Evolutionary conservation across 2,113 vertebrate genomes (phyloP).

Genomic region (Pionites leucogaster): DNA sequence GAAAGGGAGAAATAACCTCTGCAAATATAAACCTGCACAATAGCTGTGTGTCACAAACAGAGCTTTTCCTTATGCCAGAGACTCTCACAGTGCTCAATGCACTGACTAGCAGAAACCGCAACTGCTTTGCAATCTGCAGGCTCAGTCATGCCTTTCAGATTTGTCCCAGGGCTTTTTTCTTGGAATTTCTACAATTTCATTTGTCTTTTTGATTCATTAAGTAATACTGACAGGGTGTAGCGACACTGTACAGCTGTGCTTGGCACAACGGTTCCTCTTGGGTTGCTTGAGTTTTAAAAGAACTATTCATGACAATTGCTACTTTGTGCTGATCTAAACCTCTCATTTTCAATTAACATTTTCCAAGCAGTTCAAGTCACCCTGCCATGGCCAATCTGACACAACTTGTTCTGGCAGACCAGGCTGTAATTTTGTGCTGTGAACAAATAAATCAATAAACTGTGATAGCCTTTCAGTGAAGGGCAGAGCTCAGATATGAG

Average conservation of each 20-base stretch:
- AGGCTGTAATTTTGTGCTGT: not conserved
- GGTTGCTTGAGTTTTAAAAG: not conserved
- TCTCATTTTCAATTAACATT: conserved; percentile 44
- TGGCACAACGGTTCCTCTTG: not conserved
- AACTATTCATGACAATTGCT: not conserved
- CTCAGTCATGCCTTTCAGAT: not conserved
- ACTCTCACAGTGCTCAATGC: not conserved
- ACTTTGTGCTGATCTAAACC: conserved; percentile 7
- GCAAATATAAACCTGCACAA: not conserved
- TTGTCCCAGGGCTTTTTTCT: not conserved
- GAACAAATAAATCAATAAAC: conserved; percentile 8
- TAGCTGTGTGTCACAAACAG: not conserved
- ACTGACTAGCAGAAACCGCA: not conserved
- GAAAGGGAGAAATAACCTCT: not conserved
- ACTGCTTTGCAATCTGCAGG: not conserved
- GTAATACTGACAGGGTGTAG: not conserved
- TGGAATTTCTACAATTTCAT: not conserved
- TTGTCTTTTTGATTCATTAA: conserved; percentile 21
- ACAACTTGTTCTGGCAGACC: not conserved
- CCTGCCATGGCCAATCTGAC: not conserved
- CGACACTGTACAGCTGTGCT: not conserved
- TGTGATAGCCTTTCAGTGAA: not conserved
- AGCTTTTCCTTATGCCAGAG: not conserved
- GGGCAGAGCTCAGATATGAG: not conserved
- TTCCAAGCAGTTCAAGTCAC: not conserved